Evolutionary conservation across 2,797 vertebrate species (phyloP).

Genomic region (Manis pentadactyla): DNA sequence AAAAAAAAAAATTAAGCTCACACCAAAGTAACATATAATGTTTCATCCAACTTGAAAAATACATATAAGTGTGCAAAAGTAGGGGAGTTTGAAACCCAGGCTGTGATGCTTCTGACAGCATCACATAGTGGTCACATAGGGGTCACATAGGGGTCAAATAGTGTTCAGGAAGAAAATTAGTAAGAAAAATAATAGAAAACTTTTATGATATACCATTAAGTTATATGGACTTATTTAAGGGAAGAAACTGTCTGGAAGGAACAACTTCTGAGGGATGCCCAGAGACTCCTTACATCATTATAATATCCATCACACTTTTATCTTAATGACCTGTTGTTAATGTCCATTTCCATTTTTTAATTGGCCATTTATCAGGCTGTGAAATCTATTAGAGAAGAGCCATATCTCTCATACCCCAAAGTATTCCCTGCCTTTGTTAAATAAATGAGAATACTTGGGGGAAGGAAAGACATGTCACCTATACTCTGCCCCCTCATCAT

Average conservation of each 20-base stretch:
- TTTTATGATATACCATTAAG: neutral
- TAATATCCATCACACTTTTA: slow-evolving; percentile 9
- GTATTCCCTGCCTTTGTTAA: neutral
- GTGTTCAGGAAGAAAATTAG: neutral
- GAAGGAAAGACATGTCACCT: neutral
- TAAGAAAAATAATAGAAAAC: neutral
- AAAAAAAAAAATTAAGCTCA: neutral
- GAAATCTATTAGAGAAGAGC: neutral
- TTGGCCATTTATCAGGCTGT: neutral
- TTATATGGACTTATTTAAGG: neutral
- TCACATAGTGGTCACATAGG: too few species aligned
- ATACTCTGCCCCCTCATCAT: neutral
- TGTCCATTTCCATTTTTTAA: neutral
- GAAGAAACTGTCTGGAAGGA: neutral
- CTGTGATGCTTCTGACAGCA: neutral
- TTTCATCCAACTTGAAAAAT: slow-evolving; percentile 52
- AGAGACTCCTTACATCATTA: neutral
- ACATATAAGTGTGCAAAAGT: neutral
- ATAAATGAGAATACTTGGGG: neutral
- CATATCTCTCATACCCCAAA: neutral
- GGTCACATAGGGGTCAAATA: neutral
- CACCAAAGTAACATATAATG: neutral
- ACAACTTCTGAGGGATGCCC: neutral
- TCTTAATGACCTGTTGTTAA: neutral
- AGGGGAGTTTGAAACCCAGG: neutral